Percentiles rank a stretch among this genome's conserved stretches.
These are phyloP conservation scores for Sminthopsis crassicaudata DNA, from an alignment of 2,113 vertebrate species.

Conservation along the genomic window DNA sequence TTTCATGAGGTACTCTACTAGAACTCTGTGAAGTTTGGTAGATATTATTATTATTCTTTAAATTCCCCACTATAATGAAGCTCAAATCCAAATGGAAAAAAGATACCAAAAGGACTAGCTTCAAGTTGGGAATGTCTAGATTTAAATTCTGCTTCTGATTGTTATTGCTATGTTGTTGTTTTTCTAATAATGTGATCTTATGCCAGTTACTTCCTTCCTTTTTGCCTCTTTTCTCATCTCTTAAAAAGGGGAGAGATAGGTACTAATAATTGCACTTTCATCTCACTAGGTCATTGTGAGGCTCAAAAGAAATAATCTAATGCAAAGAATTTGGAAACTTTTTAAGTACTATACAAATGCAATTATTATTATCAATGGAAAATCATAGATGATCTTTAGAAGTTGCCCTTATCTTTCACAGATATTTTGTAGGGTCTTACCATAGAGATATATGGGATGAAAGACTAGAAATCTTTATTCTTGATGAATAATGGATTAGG, in stretches of 20 bases:
- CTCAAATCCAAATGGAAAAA: not conserved
- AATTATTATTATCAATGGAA: not conserved
- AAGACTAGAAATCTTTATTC: not conserved
- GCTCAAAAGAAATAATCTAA: not conserved
- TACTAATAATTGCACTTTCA: not conserved
- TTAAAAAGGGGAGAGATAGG: not conserved
- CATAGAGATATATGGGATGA: not conserved
- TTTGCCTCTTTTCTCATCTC: not conserved
- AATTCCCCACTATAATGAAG: not conserved
- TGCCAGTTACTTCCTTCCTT: not conserved
- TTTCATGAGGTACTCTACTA: not conserved
- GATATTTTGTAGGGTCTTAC: not conserved
- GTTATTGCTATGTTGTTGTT: not conserved
- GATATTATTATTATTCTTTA: not conserved
- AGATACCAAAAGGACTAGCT: not conserved
- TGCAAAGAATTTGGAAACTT: not conserved
- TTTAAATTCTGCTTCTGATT: not conserved
- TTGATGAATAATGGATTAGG: not conserved
- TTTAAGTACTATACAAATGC: not conserved
- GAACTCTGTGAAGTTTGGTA: not conserved
- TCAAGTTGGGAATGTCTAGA: not conserved
- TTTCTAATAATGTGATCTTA: not conserved
- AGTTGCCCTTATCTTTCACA: not conserved
- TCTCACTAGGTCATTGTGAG: not conserved
- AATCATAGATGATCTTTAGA: not conserved